Percentiles rank a stretch among this genome's conserved stretches.
Evolutionary conservation across 1,140 invertebrate genomes (phyloP).

Genomic region (Brachionus rubens): DNA sequence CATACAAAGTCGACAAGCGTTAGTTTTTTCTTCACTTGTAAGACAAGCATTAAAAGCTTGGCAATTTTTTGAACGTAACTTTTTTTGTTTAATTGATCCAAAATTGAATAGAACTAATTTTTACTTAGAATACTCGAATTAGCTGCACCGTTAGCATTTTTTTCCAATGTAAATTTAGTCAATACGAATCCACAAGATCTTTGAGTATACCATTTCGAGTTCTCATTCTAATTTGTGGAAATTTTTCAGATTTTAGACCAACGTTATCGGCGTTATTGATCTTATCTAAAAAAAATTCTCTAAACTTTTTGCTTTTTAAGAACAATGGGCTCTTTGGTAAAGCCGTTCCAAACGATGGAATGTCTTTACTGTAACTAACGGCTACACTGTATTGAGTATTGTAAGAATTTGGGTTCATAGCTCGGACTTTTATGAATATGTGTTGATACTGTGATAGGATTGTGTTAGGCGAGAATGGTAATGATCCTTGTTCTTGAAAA

Average conservation of each 20-base stretch:
- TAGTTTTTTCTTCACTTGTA: neutral
- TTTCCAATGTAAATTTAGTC: constrained; percentile 75
- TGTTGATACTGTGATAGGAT: constrained; percentile 94
- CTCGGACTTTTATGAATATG: constrained; percentile 89
- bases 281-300: constrained; percentile 88
- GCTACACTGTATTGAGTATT: constrained; percentile 79
- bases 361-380: constrained; percentile 87
- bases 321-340: constrained; percentile 79
- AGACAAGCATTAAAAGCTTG: constrained; percentile 40
- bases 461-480: constrained; percentile 82
- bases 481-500: constrained; percentile 73
- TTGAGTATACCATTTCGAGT: constrained; percentile 93
- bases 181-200: constrained; percentile 78
- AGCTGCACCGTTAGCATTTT: constrained; percentile 66
- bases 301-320: constrained; percentile 80
- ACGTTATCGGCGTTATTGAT: constrained; percentile 96
- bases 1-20: neutral
- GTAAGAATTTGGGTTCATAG: constrained; percentile 83
- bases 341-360: constrained; percentile 89
- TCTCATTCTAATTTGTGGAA: constrained; percentile 90
- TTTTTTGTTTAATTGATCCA: constrained; percentile 34
- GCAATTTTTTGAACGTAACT: constrained; percentile 23
- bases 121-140: neutral
- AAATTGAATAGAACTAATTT: constrained; percentile 25
- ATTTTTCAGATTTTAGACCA: constrained; percentile 89